A percentile compares a stretch with the other conserved stretches of the same genome.
Conservation (phyloP, 1,140 invertebrate genomes). For the Plectus sambesii region DNA sequence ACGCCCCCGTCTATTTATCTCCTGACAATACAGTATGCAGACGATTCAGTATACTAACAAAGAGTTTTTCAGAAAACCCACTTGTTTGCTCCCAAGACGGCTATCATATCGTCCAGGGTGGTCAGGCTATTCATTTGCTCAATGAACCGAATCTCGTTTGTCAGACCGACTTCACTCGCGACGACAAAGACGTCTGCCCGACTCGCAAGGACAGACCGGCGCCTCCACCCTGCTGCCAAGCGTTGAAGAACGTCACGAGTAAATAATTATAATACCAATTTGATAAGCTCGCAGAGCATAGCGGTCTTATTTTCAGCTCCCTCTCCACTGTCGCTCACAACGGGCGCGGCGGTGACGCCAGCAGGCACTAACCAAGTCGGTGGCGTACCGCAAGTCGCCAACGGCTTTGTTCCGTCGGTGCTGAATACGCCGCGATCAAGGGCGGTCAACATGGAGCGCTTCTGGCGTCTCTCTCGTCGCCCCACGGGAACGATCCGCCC, state of each 20-base stretch:
- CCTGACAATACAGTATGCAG: too few relatives aligned
- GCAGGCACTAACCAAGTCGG: slow-evolving; percentile 21
- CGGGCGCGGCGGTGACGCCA: slow-evolving; percentile 7
- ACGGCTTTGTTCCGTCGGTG: neutral
- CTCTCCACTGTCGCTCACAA: slow-evolving; percentile 3
- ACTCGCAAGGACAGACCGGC: slow-evolving; percentile 19
- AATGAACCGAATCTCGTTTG: slow-evolving; percentile 40
- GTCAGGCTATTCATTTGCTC: slow-evolving; percentile 42
- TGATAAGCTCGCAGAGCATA: too few relatives aligned
- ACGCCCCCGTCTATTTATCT: too few relatives aligned
- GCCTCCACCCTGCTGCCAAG: slow-evolving; percentile 18
- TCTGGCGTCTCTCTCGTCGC: slow-evolving; percentile 28
- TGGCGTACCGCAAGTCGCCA: slow-evolving; percentile 1
- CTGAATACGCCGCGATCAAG: slow-evolving; percentile 4
- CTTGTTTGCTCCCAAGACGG: slow-evolving; percentile 43
- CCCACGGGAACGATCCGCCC: slow-evolving; percentile 2
- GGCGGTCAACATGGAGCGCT: slow-evolving; percentile 41
- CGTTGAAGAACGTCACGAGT: slow-evolving; percentile 4
- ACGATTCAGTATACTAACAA: neutral
- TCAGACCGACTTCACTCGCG: slow-evolving; percentile 33
- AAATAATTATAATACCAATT: slow-evolving; percentile 9
- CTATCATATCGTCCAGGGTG: slow-evolving; percentile 43
- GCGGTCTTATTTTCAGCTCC: too few relatives aligned
- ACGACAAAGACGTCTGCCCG: slow-evolving; percentile 32
- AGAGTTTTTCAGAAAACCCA: slow-evolving; percentile 37